phyloP scores from a whole-genome alignment of 2,113 vertebrate species.

The Serilophus lunatus region DNA sequence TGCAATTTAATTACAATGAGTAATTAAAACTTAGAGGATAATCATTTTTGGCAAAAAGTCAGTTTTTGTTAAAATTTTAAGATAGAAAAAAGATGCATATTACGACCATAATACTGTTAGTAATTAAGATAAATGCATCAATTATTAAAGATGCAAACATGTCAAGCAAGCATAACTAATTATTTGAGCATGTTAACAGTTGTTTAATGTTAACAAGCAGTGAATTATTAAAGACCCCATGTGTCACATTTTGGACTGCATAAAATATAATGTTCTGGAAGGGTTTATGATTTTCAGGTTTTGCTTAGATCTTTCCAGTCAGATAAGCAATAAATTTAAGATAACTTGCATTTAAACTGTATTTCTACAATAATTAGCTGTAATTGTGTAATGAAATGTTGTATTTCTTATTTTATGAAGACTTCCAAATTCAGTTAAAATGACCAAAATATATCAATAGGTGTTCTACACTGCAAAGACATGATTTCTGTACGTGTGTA shows the following conservation, averaged over 20 bases:
- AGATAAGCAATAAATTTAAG: conserved; percentile 72
- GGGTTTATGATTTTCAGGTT: conserved; percentile 78
- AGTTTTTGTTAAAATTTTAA: conserved; percentile 87
- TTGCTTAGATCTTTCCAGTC: conserved; percentile 74
- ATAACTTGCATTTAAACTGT: conserved; percentile 73
- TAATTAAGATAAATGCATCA: conserved; percentile 99
- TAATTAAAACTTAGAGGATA: conserved; percentile 97
- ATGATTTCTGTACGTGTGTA: neutral
- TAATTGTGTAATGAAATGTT: conserved; percentile 53
- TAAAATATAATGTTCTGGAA: conserved; percentile 84
- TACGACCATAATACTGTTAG: conserved; percentile 93
- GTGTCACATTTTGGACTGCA: conserved; percentile 89
- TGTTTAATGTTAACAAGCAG: conserved; percentile 99
- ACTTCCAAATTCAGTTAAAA: conserved; percentile 10
- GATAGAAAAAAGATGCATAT: conserved; percentile 87
- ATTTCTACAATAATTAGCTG: conserved; percentile 74
- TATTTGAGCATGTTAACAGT: conserved; percentile 99
- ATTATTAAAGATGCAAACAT: conserved; percentile 99
- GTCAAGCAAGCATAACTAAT: conserved; percentile 99
- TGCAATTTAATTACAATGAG: conserved; percentile 90
- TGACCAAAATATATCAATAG: conserved; percentile 15
- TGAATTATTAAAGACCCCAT: conserved; percentile 97
- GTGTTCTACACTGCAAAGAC: neutral
- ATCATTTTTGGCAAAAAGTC: conserved; percentile 91
- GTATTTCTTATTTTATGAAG: conserved; percentile 44